Percentiles rank a stretch among this genome's conserved stretches.
Conservation (phyloP, 1,140 invertebrate genomes). For the Drosophila nannoptera region DNA sequence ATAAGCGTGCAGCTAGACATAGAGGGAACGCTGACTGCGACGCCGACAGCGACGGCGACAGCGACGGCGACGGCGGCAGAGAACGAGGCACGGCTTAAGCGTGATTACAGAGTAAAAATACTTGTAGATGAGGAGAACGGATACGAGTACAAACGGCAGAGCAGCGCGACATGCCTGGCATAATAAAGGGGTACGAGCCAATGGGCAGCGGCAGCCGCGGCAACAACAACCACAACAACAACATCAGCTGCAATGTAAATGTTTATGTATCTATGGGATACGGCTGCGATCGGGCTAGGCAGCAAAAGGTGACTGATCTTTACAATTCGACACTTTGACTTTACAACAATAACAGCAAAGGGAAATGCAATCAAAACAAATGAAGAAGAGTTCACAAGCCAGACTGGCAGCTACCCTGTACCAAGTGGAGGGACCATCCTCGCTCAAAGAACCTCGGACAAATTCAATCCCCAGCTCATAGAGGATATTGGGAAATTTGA, state of each 20-base stretch:
- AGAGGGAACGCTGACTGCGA: conserved; percentile 33
- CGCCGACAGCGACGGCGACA: neutral
- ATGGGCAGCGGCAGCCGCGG: conserved; percentile 28
- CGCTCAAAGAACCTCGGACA: no score
- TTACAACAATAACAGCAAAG: conserved; percentile 39
- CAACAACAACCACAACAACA: conserved; percentile 6
- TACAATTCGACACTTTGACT: conserved; percentile 77
- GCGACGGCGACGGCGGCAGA: neutral
- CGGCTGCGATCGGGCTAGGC: conserved; percentile 36
- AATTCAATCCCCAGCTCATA: no score
- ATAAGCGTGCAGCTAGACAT: conserved; percentile 68
- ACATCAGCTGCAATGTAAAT: conserved; percentile 57
- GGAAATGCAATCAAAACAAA: conserved; percentile 11
- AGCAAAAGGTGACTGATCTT: conserved; percentile 72
- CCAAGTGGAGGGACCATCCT: neutral
- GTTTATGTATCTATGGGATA: conserved; percentile 61
- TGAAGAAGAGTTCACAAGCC: conserved; percentile 29
- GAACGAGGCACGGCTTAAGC: conserved; percentile 43
- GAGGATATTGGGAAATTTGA: no score
- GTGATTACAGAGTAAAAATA: conserved; percentile 63
- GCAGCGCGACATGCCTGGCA: conserved; percentile 62
- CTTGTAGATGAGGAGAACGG: conserved; percentile 42
- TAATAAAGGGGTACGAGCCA: conserved; percentile 62
- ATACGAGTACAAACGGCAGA: conserved; percentile 38
- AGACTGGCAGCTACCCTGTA: neutral